Conservation (phyloP, 2,888 invertebrate genomes). For the Carterocephalus palaemon region DNA sequence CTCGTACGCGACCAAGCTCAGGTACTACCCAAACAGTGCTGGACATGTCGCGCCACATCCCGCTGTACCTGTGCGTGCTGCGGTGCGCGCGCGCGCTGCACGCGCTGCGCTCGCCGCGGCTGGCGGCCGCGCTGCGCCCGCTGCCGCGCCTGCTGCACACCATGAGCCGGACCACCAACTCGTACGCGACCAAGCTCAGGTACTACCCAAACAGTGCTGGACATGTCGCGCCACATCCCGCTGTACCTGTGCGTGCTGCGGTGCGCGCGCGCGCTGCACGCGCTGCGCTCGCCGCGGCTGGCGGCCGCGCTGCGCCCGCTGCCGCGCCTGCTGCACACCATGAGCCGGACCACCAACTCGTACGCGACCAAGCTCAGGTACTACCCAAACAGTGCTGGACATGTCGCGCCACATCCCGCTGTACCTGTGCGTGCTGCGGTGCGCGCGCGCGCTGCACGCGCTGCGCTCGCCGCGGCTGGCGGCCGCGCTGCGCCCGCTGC, state of each 20-base stretch:
- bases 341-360: slow-evolving; percentile 95
- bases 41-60: slow-evolving; percentile 98
- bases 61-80: slow-evolving; percentile 92
- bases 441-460: too few species aligned
- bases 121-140: slow-evolving; percentile 67
- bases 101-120: slow-evolving; percentile 85
- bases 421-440: too few species aligned
- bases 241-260: slow-evolving; percentile 92
- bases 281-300: slow-evolving; percentile 83
- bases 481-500: too few species aligned
- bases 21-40: slow-evolving; percentile 84
- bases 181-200: slow-evolving; percentile 92
- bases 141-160: slow-evolving; percentile 88
- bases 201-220: slow-evolving; percentile 85
- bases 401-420: too few species aligned
- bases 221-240: slow-evolving; percentile 98
- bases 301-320: slow-evolving; percentile 77
- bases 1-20: slow-evolving; percentile 91
- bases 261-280: slow-evolving; percentile 87
- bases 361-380: slow-evolving; percentile 91
- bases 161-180: slow-evolving; percentile 95
- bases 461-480: too few species aligned
- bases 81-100: slow-evolving; percentile 88
- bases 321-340: slow-evolving; percentile 87
- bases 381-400: too few species aligned